Evolutionary conservation across 2,113 vertebrate genomes (phyloP).

Genomic region (Pogona vitticeps): DNA sequence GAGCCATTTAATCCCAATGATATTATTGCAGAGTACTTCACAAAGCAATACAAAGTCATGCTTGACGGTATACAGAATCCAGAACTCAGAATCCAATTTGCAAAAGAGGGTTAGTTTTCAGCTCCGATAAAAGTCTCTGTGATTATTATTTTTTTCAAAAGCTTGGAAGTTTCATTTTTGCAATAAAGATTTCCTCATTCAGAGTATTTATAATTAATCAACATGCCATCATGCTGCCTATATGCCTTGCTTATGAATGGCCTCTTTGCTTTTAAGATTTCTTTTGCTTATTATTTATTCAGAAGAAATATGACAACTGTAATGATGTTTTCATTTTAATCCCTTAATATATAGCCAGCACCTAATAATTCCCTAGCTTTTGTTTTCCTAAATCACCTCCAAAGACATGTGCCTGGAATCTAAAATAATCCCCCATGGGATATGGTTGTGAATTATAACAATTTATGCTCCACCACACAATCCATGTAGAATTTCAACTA

Average conservation of each 20-base stretch:
- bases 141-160: background rate
- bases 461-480: conserved; percentile 33
- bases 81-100: conserved; percentile 45
- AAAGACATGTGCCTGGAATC: background rate
- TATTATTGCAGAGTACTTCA: conserved; percentile 38
- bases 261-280: background rate
- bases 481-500: conserved; percentile 46
- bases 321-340: conserved; percentile 12
- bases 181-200: conserved; percentile 12
- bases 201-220: conserved; percentile 4
- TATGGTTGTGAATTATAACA: background rate
- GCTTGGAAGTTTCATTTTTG: background rate
- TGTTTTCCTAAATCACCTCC: background rate
- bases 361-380: background rate
- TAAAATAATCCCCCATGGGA: background rate
- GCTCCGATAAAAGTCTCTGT: background rate
- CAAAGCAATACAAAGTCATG: conserved; percentile 32
- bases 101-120: conserved; percentile 13
- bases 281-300: conserved; percentile 5
- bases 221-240: conserved; percentile 11
- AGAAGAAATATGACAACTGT: background rate
- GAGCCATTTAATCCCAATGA: conserved; percentile 45
- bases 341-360: background rate
- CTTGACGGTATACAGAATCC: conserved; percentile 9
- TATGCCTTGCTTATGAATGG: conserved; percentile 7